Conservation (phyloP, 2,888 invertebrate genomes). For the Salticus scenicus region DNA sequence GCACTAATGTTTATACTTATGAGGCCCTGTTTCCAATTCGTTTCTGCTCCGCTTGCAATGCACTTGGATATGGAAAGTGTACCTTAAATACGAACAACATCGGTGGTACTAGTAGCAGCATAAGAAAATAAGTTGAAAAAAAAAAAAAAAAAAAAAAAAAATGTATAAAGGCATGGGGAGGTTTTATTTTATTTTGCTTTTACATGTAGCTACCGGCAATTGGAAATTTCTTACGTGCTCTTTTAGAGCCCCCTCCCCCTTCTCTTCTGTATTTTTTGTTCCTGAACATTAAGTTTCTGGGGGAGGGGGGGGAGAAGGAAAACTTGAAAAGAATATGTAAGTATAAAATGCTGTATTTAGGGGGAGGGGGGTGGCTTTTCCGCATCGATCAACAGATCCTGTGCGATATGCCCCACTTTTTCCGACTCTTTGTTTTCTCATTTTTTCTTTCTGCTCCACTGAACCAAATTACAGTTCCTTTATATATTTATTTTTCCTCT, state of each 20-base stretch:
- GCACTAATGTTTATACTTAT: conserved; percentile 70
- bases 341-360: conserved; percentile 37
- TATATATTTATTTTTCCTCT: conserved; percentile 30
- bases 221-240: conserved; percentile 64
- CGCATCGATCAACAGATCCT: conserved; percentile 63
- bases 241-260: conserved; percentile 25
- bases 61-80: conserved; percentile 69
- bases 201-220: conserved; percentile 64
- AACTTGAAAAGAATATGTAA: conserved; percentile 43
- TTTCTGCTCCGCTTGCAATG: conserved; percentile 57
- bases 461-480: conserved; percentile 61
- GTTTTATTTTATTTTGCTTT: conserved; percentile 55
- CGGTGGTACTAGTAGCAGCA: conserved; percentile 20
- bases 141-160: neutral
- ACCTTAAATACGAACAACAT: conserved; percentile 64
- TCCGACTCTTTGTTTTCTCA: conserved; percentile 56
- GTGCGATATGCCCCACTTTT: conserved; percentile 61
- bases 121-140: neutral
- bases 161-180: conserved; percentile 13
- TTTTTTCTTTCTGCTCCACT: conserved; percentile 45
- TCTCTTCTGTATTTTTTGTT: conserved; percentile 29
- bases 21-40: conserved; percentile 67
- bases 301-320: neutral
- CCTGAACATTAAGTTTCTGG: conserved; percentile 54
- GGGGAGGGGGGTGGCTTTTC: conserved; percentile 62